Conservation (phyloP, 1,140 invertebrate species). For the Nasonia vitripennis region DNA sequence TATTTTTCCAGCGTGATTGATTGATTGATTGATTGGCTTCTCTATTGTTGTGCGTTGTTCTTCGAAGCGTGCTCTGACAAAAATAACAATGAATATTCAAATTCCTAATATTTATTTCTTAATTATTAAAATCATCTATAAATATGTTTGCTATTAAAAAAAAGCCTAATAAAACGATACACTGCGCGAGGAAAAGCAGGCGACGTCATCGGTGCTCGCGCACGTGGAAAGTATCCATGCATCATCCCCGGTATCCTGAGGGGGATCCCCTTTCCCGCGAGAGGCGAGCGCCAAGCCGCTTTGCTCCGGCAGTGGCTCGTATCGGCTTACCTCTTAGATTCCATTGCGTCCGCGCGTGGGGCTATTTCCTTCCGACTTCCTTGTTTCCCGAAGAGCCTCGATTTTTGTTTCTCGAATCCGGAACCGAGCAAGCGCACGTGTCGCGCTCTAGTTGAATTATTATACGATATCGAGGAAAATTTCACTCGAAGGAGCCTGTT, state of each 20-base stretch:
- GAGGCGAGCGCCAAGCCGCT: neutral
- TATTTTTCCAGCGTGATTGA: neutral
- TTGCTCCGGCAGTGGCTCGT: conserved; percentile 17
- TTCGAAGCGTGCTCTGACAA: too few relatives aligned
- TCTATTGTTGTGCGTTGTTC: too few relatives aligned
- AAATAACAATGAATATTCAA: too few relatives aligned
- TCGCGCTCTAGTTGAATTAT: neutral
- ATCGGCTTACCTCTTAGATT: conserved; percentile 41
- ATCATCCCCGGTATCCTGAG: neutral
- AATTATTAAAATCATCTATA: too few relatives aligned
- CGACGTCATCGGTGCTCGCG: neutral
- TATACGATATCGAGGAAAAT: neutral
- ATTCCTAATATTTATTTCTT: too few relatives aligned
- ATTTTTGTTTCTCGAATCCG: neutral
- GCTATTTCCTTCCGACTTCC: neutral
- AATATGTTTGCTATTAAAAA: too few relatives aligned
- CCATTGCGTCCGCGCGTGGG: neutral
- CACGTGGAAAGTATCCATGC: neutral
- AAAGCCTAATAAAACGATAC: neutral
- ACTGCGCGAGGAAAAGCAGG: neutral
- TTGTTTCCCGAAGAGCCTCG: neutral
- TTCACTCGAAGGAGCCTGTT: neutral
- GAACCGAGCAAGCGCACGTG: neutral
- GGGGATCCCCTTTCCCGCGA: neutral
- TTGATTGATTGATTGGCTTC: too few relatives aligned